Percentiles rank a stretch among this genome's conserved stretches.
Conservation (phyloP, 2,888 invertebrate species). For the Pristionchus exspectatus region DNA sequence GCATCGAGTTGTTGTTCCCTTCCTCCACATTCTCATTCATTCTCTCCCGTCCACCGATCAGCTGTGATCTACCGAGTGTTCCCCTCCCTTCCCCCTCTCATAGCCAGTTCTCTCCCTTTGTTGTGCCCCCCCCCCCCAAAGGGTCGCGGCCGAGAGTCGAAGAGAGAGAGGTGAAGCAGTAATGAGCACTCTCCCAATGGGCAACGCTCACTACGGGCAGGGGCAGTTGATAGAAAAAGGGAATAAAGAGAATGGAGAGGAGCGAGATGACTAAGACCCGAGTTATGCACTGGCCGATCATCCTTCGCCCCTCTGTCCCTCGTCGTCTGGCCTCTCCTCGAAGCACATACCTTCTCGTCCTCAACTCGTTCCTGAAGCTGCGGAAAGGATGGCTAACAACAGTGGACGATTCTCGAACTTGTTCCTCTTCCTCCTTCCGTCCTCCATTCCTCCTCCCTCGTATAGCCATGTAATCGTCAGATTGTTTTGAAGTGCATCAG, state of each 20-base stretch:
- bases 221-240: not conserved
- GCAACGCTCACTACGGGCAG: not conserved
- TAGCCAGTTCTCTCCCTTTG: conserved; percentile 48
- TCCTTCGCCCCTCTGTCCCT: conserved; percentile 5
- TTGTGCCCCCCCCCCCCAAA: conserved; percentile 30
- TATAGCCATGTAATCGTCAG: conserved; percentile 38
- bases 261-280: conserved; percentile 33
- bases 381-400: conserved; percentile 1
- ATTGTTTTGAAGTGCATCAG: conserved; percentile 42
- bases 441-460: not conserved
- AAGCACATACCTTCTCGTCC: conserved; percentile 3
- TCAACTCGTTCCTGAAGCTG: conserved; percentile 32
- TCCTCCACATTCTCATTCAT: not conserved
- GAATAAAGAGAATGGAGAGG: not conserved
- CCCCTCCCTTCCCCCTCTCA: conserved; percentile 3
- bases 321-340: conserved; percentile 17
- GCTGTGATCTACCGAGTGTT: conserved; percentile 33
- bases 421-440: not conserved
- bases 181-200: conserved; percentile 30
- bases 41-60: conserved; percentile 6
- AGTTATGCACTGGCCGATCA: conserved; percentile 39
- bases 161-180: conserved; percentile 22
- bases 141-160: conserved; percentile 18
- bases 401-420: conserved; percentile 45
- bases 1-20: not conserved